phyloP scores from a whole-genome alignment of 1,140 invertebrate species.

The Macrobrachium nipponense region DNA sequence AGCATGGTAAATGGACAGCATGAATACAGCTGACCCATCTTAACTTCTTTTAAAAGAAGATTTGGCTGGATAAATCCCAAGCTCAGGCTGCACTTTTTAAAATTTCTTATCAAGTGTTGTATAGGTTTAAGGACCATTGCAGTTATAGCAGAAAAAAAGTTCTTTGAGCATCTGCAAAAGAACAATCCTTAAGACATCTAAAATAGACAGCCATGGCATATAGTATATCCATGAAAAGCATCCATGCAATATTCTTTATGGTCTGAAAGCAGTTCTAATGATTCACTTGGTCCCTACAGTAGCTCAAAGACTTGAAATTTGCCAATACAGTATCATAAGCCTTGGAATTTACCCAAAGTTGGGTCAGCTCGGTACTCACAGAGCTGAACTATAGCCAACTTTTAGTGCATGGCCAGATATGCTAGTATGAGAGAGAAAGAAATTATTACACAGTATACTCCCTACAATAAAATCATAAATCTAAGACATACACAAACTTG shows the following conservation, averaged over 20 bases:
- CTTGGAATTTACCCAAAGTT: conserved; percentile 15
- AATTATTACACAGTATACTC: conserved; percentile 3
- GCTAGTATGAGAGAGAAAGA: conserved; percentile 23
- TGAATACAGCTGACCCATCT: conserved; percentile 24
- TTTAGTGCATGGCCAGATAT: conserved; percentile 46
- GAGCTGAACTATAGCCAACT: conserved; percentile 36
- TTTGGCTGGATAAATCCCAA: not conserved
- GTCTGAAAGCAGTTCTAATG: too few relatives aligned
- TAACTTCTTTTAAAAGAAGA: not conserved
- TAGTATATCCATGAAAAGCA: too few relatives aligned
- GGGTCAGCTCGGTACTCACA: conserved; percentile 41
- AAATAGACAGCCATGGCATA: too few relatives aligned
- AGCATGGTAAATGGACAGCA: not conserved
- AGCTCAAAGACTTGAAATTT: not conserved
- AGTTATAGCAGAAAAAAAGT: too few relatives aligned
- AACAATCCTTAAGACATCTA: too few relatives aligned
- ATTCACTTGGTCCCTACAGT: too few relatives aligned
- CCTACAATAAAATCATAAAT: conserved; percentile 1
- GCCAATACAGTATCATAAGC: not conserved
- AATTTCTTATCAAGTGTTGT: not conserved
- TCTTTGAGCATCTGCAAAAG: too few relatives aligned
- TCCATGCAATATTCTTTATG: too few relatives aligned
- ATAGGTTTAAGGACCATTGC: too few relatives aligned
- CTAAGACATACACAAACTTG: not conserved
- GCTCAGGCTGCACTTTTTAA: not conserved